Evolutionary conservation across 2,113 vertebrate species (phyloP), one percentile per base, ranked within the genome.

Genomic region (Felis chaus): DNA sequence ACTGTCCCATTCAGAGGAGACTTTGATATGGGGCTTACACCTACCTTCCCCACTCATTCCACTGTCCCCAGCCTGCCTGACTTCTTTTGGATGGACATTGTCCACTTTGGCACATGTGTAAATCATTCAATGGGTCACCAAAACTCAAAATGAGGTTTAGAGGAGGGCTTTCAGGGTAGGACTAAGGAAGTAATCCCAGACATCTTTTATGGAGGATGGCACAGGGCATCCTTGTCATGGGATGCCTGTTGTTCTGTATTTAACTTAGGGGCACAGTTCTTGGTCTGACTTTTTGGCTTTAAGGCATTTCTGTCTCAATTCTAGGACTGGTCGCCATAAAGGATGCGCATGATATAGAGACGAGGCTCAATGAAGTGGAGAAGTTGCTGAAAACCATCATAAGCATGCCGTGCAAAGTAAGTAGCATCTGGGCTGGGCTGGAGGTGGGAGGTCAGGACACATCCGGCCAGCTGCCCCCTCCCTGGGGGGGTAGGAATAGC

Each of bases 331-430:
- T 99, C 12, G 99, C 99, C 98, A 99, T 99, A 97, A 99, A 99
- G 98, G 99, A 99, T n/a, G 99, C 99, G 2, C 99, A 98, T 0
- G 99, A 99, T 97, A 99, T 99, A n/a, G 99, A 99, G 98, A 98
- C 99, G 95, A 99, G 99, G 94, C 98, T 99, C 74, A 99, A 99
- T 4, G 99, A 99, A 98, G 99, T 99, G 84, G 99, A 99, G 98
- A 99, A 99, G 95, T 98, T 99, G 78, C 98, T 99, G 95, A 99
- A 99, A 98, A 99, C 98, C 57, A 97, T 99, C 91, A 99, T 99
- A 98, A 99, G 99, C 98, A 99, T 99, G 99, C 99, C 99, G 0
- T 99, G 99, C 97, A 99, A 99, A 98, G 99, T 99, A 55, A 92
- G 99, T 92, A n/a, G 63, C 0, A 4, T 3, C 36, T 4, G 27